Evolutionary conservation across 2,888 invertebrate genomes (phyloP), one percentile per base, ranked within the genome.

Genomic region (Idaea biselata): DNA sequence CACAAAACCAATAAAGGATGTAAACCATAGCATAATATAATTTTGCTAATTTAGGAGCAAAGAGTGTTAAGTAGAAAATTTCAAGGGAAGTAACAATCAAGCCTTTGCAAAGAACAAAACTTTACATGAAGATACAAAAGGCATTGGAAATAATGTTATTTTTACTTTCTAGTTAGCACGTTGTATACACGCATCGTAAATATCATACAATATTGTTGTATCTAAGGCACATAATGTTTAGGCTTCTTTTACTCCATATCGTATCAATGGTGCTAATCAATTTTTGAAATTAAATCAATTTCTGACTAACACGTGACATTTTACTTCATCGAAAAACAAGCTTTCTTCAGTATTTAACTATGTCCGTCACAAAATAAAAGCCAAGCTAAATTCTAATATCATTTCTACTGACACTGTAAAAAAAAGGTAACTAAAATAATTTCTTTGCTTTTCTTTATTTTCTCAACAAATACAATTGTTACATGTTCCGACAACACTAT

Each of bases 201-300:
- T 93, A 93, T 87, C 83, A 86, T 93, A 93, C 92, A 92, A 93
- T 93, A 93, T 93, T 93, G 93, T 93, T 93, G 91, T 91, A 91
- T 93, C 93, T 93, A 93, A 93, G 93, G 93, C 93, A 93, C 93
- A 91, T 93, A 93, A 93, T 91, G 88, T 93, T 91, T 93, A 93
- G 93, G 93, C 93, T 93, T 91, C 87, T 83, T 86, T 88, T 91
- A 89, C 87, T 91, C 85, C 89, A 90, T 88, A 89, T 89, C 82
- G 84, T 89, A 89, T 87, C 85, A 89, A 89, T 89, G 89, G 83
- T 87, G 91, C 91, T 91, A 91, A 85, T 79, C 72, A 85, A 86
- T 81, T 18, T 56, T 56, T 56, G 64, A 76, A 83, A 81, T 64
- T 68, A 75, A 81, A 76, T 68, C 61, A 71, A 75, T 65, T 72